phyloP scores from a whole-genome alignment of 2,797 vertebrate genomes.

The Anas capensis region DNA sequence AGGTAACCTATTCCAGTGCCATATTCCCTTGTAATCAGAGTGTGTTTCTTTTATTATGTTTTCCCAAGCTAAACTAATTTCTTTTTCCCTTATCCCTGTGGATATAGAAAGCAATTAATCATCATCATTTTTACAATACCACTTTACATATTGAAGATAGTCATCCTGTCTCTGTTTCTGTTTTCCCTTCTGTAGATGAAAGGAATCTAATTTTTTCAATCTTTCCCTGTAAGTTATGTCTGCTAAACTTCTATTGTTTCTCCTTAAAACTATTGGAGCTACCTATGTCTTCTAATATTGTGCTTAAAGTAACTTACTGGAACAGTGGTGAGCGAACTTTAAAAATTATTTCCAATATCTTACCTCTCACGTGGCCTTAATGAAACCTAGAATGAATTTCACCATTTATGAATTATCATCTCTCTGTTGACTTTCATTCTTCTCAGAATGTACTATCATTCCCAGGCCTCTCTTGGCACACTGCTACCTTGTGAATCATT shows the following conservation, averaged over 20 bases:
- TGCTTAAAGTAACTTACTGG: background rate
- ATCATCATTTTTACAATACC: background rate
- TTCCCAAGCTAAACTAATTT: slow-evolving; percentile 2
- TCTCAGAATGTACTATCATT: background rate
- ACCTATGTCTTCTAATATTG: background rate
- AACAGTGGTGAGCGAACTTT: background rate
- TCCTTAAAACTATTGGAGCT: background rate
- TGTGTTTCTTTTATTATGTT: background rate
- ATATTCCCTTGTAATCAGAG: background rate
- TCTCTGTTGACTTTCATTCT: slow-evolving; percentile 7
- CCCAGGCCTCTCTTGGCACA: background rate
- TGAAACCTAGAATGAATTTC: slow-evolving; percentile 8
- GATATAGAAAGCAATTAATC: slow-evolving; percentile 35
- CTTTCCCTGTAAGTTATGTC: background rate
- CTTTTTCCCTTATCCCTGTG: background rate
- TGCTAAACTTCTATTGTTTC: background rate
- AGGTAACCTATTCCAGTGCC: background rate
- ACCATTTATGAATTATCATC: background rate
- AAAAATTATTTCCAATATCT: slow-evolving; percentile 8
- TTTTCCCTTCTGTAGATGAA: background rate
- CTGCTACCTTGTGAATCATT: background rate
- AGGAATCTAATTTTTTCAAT: background rate
- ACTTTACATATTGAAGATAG: background rate
- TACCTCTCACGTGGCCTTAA: background rate
- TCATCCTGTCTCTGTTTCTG: background rate